Evolutionary conservation across 2,888 invertebrate species (phyloP), one percentile per base, ranked within the genome.

Genomic region (Eristalis arbustorum): DNA sequence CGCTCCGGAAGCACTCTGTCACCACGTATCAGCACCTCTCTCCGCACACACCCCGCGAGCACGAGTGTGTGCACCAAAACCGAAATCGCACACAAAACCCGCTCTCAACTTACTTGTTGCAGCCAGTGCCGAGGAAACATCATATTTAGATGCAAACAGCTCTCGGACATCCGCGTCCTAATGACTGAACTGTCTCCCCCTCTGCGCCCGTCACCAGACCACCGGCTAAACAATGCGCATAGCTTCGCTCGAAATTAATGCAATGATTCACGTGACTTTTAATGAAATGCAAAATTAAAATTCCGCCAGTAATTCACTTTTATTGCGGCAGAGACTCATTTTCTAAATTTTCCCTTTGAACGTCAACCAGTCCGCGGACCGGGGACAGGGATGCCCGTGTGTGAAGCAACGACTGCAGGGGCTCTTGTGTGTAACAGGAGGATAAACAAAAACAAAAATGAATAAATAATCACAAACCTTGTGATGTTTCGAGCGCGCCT

Each of bases 241-340:
- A 22, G 57, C 64, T 25, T 66, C 59, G 31, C 63, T 42, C 67
- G 18, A 75, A 71, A 67, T 62, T 67, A 81, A 64, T 61, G 73
- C 74, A 87, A 83, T 83, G 74, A 87, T 79, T 87, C 87, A 87
- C 67, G 68, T 75, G 57, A 76, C 63, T 75, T 83, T 83, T 83
- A 83, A 87, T 87, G 83, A 75, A 80, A 83, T 83, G 67, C 83
- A 83, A 75, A 83, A 87, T 87, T 87, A 83, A 87, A 87, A 87
- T 79, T 83, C 68, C 74, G 28, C 59, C 74, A 75, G 71, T 83
- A 79, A 78, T 79, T 87, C 83, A 87, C 63, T 87, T 82, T 79
- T 72, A 87, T 79, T 78, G 83, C 69, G 71, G 34, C 31, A 18
- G 63, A 37, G 59, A 59, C 37, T 74, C 63, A 74, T 66, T 83